A percentile compares a stretch with the other conserved stretches of the same genome.
phyloP scores from a whole-genome alignment of 2,797 vertebrate species.

The Epinephelus awoara region DNA sequence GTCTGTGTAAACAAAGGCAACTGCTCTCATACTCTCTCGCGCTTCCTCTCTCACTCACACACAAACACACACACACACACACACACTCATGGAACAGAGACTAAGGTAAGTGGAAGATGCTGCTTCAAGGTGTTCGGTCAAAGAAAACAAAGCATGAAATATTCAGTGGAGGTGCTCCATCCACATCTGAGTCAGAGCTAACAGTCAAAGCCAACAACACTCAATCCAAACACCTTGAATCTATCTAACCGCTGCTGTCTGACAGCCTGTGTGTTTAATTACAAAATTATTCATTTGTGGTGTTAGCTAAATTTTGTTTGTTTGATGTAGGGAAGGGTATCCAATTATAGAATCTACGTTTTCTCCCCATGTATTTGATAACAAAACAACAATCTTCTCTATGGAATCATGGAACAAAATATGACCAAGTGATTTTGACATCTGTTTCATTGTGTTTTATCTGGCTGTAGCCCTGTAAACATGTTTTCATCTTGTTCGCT shows the following conservation, averaged over 20 bases:
- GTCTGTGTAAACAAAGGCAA: slow-evolving; percentile 70
- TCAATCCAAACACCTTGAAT: slow-evolving; percentile 23
- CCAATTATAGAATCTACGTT: neutral
- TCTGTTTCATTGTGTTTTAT: slow-evolving; percentile 52
- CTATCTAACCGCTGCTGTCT: neutral
- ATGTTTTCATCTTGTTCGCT: slow-evolving; percentile 60
- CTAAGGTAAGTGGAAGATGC: slow-evolving; percentile 39
- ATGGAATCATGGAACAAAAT: neutral
- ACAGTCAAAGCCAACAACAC: slow-evolving; percentile 39
- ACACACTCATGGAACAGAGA: neutral
- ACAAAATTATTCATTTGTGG: slow-evolving; percentile 3
- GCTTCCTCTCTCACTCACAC: slow-evolving; percentile 29
- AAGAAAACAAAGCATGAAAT: slow-evolving; percentile 73
- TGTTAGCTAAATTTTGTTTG: neutral
- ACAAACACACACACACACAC: slow-evolving; percentile 33
- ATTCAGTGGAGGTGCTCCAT: slow-evolving; percentile 67
- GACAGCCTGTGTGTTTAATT: slow-evolving; percentile 1
- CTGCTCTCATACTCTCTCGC: slow-evolving; percentile 39
- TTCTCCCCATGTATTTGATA: neutral
- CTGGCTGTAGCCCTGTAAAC: slow-evolving; percentile 54
- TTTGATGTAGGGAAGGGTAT: neutral
- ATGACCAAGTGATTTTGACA: slow-evolving; percentile 14
- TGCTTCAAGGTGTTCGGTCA: slow-evolving; percentile 40
- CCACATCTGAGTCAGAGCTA: slow-evolving; percentile 57
- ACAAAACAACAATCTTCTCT: slow-evolving; percentile 4